These are phyloP conservation scores for Eumerus sabulonum DNA, from an alignment of 2,888 invertebrate genomes.

Conservation along the genomic window DNA sequence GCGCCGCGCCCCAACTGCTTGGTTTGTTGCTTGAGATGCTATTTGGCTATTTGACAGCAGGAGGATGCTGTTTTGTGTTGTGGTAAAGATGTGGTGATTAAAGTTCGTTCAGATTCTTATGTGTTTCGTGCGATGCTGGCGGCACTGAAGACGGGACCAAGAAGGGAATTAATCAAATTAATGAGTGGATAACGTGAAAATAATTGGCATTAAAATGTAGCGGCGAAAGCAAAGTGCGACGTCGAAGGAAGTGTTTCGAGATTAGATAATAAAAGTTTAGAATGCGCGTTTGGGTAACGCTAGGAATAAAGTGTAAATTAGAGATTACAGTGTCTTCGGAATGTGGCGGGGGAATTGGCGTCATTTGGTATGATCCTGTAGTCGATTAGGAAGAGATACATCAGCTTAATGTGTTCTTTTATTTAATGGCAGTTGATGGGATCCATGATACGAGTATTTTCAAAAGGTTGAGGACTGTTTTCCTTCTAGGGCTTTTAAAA, in stretches of 20 bases:
- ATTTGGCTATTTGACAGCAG: constrained; percentile 23
- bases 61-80: constrained; percentile 26
- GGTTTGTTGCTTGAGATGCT: neutral
- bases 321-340: constrained; percentile 47
- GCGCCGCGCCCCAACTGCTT: neutral
- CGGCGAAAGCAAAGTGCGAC: neutral
- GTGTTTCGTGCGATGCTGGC: neutral
- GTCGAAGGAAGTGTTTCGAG: constrained; percentile 2
- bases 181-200: constrained; percentile 63
- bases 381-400: too few relatives aligned
- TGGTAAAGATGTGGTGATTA: constrained; percentile 24
- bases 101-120: constrained; percentile 45
- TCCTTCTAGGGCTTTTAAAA: too few relatives aligned
- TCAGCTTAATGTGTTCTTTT: too few relatives aligned
- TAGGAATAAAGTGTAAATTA: constrained; percentile 54
- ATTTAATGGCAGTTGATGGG: too few relatives aligned
- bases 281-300: constrained; percentile 9
- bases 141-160: neutral
- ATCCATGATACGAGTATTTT: too few relatives aligned
- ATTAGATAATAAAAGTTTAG: constrained; percentile 31
- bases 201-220: constrained; percentile 48
- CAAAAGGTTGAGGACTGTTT: too few relatives aligned
- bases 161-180: constrained; percentile 57
- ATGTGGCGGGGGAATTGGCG: too few relatives aligned
- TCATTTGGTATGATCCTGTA: too few relatives aligned